Conservation (phyloP, 2,797 vertebrate genomes). For the Meda fulgida region DNA sequence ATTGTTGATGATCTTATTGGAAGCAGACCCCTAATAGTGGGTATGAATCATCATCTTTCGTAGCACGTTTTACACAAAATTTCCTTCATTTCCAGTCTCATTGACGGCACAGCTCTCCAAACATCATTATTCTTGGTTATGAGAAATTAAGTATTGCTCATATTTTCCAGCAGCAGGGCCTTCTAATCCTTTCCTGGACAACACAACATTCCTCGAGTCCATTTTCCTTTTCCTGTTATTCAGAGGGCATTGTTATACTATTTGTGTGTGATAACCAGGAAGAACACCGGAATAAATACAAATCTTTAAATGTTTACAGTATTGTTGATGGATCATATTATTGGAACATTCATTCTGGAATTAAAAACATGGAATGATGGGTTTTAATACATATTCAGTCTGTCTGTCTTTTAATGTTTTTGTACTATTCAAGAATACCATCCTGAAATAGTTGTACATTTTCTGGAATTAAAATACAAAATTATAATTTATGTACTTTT, state of each 20-base stretch:
- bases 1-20: not conserved
- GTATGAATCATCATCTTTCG: constrained; percentile 15
- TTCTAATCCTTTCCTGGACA: not conserved
- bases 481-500: not conserved
- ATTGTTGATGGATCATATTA: not conserved
- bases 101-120: not conserved
- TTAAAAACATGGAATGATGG: not conserved
- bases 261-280: constrained; percentile 46
- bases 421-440: not conserved
- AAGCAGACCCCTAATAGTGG: not conserved
- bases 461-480: not conserved
- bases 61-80: constrained; percentile 4
- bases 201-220: constrained; percentile 47
- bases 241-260: constrained; percentile 62
- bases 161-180: constrained; percentile 30
- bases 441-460: not conserved
- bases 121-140: constrained; percentile 19
- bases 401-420: not conserved
- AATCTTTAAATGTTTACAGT: not conserved
- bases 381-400: not conserved
- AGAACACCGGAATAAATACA: not conserved
- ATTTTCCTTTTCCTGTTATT: constrained; percentile 75
- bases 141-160: constrained; percentile 27
- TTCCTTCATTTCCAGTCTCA: not conserved
- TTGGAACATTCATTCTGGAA: not conserved